Conservation (phyloP, 2,113 vertebrate genomes). For the Rhegmatorhina hoffmannsi region DNA sequence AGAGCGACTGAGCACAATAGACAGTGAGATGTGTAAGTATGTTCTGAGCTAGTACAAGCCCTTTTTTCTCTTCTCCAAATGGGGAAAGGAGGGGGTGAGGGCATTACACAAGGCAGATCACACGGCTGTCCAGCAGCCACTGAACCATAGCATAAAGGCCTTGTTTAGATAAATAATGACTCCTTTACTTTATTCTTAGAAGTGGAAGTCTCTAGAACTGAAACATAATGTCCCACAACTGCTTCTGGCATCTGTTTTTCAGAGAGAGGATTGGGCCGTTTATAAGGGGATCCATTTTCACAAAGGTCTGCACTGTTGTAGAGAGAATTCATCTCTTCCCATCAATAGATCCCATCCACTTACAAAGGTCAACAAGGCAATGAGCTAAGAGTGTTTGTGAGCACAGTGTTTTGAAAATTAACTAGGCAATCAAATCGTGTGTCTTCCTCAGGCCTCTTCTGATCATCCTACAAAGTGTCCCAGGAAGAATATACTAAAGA, state of each 20-base stretch:
- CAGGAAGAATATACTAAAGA: neutral
- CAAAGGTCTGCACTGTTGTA: constrained; percentile 49
- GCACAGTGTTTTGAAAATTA: neutral
- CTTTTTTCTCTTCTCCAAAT: constrained; percentile 41
- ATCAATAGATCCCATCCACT: constrained; percentile 40
- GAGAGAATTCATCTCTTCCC: constrained; percentile 13
- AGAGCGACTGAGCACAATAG: constrained; percentile 38
- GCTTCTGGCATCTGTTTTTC: constrained; percentile 52
- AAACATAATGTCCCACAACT: constrained; percentile 46
- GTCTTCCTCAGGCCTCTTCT: neutral
- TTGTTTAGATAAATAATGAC: constrained; percentile 73
- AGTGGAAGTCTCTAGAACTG: constrained; percentile 58
- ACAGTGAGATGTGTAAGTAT: constrained; percentile 60
- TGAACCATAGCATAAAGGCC: constrained; percentile 61
- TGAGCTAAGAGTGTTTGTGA: neutral
- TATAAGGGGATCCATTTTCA: constrained; percentile 51
- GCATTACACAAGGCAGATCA: constrained; percentile 72
- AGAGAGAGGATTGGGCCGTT: constrained; percentile 20
- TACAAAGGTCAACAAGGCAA: constrained; percentile 11
- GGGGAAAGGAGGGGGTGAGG: constrained; percentile 22
- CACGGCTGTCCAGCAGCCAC: constrained; percentile 38
- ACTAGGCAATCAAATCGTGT: neutral
- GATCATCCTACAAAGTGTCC: neutral
- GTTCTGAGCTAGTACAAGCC: constrained; percentile 51
- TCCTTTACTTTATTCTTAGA: constrained; percentile 61